A percentile compares a stretch with the other conserved stretches of the same genome.
These are phyloP conservation scores for human DNA, from an alignment of 2,113 vertebrate genomes.

Conservation along the genomic window GRCh38 chr13:91133001-91133500, in stretches of 20 bases:
- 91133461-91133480: background rate
- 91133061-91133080: background rate
- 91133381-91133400: background rate
- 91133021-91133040: background rate
- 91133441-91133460: background rate
- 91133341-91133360: background rate
- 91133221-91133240: background rate
- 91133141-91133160: background rate
- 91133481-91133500: background rate
- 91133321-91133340: background rate
- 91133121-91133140: background rate
- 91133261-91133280: background rate
- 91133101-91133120: background rate
- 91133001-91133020: background rate
- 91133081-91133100: background rate
- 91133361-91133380: background rate
- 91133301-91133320: background rate
- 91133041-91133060: background rate
- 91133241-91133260: background rate
- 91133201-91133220: background rate
- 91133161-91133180: constrained; percentile 14
- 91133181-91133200: background rate
- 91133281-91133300: background rate
- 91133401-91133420: background rate
- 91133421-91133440: background rate